Percentiles rank a stretch among this genome's conserved stretches.
phyloP scores from a whole-genome alignment of 2,797 vertebrate species.

The Clamator glandarius region DNA sequence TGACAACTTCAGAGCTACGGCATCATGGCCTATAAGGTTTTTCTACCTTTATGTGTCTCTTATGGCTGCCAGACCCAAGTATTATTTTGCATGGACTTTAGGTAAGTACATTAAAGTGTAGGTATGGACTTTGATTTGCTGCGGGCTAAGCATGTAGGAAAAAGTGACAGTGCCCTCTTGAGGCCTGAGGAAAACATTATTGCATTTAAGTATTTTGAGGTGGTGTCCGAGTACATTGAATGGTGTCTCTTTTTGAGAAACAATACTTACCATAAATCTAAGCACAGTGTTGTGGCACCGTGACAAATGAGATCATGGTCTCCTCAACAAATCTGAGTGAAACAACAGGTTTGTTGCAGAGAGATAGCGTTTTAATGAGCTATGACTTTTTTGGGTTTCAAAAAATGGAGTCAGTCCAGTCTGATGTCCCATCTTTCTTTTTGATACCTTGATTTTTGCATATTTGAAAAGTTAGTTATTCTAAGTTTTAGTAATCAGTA shows the following conservation, averaged over 20 bases:
- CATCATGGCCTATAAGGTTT: constrained; percentile 86
- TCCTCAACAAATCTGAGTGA: background rate
- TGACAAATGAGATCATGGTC: background rate
- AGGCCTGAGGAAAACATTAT: constrained; percentile 16
- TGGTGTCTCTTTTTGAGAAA: background rate
- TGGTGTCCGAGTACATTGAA: background rate
- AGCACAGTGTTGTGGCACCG: background rate
- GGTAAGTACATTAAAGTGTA: constrained; percentile 79
- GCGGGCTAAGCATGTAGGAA: background rate
- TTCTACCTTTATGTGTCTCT: constrained; percentile 93
- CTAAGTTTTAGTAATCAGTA: background rate
- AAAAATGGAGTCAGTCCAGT: background rate
- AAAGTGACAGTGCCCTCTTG: constrained; percentile 62
- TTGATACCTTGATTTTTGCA: background rate
- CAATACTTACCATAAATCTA: background rate
- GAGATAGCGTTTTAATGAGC: background rate
- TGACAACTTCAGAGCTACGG: constrained; percentile 83
- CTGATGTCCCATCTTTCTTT: background rate
- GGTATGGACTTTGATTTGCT: background rate
- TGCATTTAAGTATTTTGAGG: background rate
- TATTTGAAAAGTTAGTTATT: background rate
- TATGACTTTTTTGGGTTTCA: background rate
- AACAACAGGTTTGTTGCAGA: background rate
- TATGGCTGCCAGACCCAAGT: constrained; percentile 94
- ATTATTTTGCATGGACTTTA: constrained; percentile 98